Evolutionary conservation across 2,888 invertebrate species (phyloP), one percentile per base, ranked within the genome.

Genomic region (Melinaea menophilus): DNA sequence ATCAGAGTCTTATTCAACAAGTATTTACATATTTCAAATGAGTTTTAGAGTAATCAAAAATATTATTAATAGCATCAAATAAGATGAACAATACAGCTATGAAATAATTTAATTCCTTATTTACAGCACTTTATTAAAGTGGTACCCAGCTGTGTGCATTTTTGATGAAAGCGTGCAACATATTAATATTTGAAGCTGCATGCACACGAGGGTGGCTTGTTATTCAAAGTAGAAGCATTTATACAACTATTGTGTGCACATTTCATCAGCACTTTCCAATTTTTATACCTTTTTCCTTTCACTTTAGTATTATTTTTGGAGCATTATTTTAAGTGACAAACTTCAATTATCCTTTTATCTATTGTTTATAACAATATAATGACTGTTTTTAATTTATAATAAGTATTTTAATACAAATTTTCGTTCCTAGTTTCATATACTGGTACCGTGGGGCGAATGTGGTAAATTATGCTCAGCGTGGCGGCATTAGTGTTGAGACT

Each of bases 371-470:
- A 4, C 46, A n/a, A 11, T 5, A n/a, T n/a, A 12, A n/a, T 46
- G 46, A n/a, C 46, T n/a, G 11, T 4, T 46, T 37, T 37, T 4
- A 37, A 37, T 37, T 37, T 37, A 7, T 41, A 9, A 9, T 9
- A 41, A 41, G 3, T 3, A 9, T 41, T 9, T 41, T 41, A 41
- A 41, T 11, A 41, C 11, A 41, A n/a, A 56, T 13, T 56, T 46
- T 11, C 11, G 55, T 56, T 37, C 41, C 58, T 62, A 91, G 91
- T 71, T 95, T 95, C 73, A 95, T 96, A 78, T 93, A 95, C 76
- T 97, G 96, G 97, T 96, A 95, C 87, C 96, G 96, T 76, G 96
- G 96, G 55, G 92, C 93, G 31, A 92, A 95, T 72, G 93, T 96
- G 73, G 95, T 97, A 70, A 96, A 96, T 90, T 96, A 96, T 86